Base-by-base conservation (phyloP, 2,888 invertebrate species). In the Hypomecis atomaria region DNA sequence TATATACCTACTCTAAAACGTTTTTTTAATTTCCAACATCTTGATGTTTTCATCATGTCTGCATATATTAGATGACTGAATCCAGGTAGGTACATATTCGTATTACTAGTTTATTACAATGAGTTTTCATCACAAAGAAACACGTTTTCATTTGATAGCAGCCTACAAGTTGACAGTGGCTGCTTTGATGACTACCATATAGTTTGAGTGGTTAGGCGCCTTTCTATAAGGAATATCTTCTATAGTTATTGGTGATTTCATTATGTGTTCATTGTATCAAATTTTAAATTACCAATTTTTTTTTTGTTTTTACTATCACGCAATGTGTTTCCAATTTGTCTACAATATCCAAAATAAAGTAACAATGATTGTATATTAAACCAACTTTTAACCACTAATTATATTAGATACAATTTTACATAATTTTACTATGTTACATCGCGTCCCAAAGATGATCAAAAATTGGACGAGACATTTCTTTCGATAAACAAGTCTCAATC, bases 291-390 rank as follows among this genome's bases (percentile, higher is more conserved):
- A n/a, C 66, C 60, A 74, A 75, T 66, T 57, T 75, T 59, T 59
- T 65, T 37, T 11, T 56, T 47, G 43, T 0, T 54, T 47, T 47
- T 36, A 36, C 45, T 78, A 77, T 77, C 73, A 77, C 71, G 75
- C 78, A 77, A 78, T 75, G 72, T 63, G 75, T 79, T 76, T 74
- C 67, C 65, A 71, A 70, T 52, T 73, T 77, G 64, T 65, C 73
- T 78, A 71, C 62, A 59, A 56, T 75, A 73, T 75, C 71, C 74
- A 76, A 84, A 80, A 74, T 79, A 77, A 81, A 73, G 57, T 71
- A 50, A 62, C 62, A 66, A 43, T 55, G 38, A 33, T 75, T 71
- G 69, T 77, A 74, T 72, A 73, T 69, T 70, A 76, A 78, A 77
- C 75, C 73, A 82, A 82, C 77, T 67, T 73, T 77, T 75, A 74